Evolutionary conservation across 1,140 invertebrate species (phyloP).

Genomic region (Calephelis virginiensis): DNA sequence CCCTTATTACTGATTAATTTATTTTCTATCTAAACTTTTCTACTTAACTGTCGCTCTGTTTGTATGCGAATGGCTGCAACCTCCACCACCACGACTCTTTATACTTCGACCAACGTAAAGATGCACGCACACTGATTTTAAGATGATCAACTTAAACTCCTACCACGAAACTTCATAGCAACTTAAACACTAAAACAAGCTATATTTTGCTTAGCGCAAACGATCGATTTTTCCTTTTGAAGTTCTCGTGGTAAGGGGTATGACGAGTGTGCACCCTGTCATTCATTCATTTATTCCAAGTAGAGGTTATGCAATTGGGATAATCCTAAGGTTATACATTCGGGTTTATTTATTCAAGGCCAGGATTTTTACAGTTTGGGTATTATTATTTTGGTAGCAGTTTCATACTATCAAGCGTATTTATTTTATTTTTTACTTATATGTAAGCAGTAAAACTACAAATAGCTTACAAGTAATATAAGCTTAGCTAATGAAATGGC

Average conservation of each 20-base stretch:
- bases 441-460: too few species aligned
- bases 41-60: conserved; percentile 65
- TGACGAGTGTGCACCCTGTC: conserved; percentile 53
- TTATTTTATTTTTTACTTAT: too few species aligned
- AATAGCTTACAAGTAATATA: too few species aligned
- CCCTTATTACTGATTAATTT: conserved; percentile 29
- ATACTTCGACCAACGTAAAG: conserved; percentile 72
- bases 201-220: conserved; percentile 20
- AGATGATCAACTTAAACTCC: conserved; percentile 56
- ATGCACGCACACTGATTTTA: conserved; percentile 69
- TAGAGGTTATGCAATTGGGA: conserved; percentile 64
- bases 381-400: too few species aligned
- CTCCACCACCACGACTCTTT: conserved; percentile 64
- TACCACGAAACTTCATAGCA: conserved; percentile 48
- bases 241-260: conserved; percentile 47
- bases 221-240: conserved; percentile 16
- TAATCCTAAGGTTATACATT: conserved; percentile 53
- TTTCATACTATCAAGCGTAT: too few species aligned
- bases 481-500: too few species aligned
- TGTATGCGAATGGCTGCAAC: conserved; percentile 67
- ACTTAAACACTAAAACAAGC: too few species aligned
- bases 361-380: not conserved
- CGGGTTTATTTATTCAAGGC: conserved; percentile 36
- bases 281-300: conserved; percentile 57
- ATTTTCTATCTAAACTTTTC: conserved; percentile 50